These are phyloP conservation scores for Meliscaeva auricollis DNA, from an alignment of 2,888 invertebrate genomes.

Conservation along the genomic window DNA sequence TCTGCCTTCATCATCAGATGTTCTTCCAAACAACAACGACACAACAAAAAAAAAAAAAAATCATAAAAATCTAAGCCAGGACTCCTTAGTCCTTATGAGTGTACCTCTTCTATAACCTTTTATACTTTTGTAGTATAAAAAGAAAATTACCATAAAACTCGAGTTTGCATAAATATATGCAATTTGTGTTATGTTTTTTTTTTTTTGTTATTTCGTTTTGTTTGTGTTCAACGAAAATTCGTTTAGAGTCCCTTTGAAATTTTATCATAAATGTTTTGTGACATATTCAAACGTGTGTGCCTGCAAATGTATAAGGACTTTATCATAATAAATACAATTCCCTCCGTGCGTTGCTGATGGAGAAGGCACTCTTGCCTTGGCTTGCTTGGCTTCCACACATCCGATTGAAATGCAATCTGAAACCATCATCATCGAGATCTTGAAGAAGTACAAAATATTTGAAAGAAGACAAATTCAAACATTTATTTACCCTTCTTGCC, in stretches of 20 bases:
- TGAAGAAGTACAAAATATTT: background rate
- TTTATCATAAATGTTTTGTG: constrained; percentile 72
- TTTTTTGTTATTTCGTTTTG: background rate
- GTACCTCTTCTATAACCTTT: background rate
- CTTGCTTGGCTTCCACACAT: constrained; percentile 18
- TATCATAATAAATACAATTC: constrained; percentile 39
- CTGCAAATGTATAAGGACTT: constrained; percentile 49
- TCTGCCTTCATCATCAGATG: constrained; percentile 14
- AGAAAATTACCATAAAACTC: constrained; percentile 64
- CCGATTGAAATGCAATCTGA: constrained; percentile 68
- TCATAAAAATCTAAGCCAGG: constrained; percentile 35
- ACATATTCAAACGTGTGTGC: constrained; percentile 64
- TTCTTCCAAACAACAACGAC: constrained; percentile 2
- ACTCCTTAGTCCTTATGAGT: background rate
- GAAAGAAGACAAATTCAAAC: constrained; percentile 26
- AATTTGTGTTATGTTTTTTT: constrained; percentile 57
- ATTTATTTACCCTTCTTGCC: constrained; percentile 17
- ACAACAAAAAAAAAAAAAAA: constrained; percentile 6
- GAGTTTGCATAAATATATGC: constrained; percentile 70
- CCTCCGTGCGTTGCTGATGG: background rate
- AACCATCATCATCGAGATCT: constrained; percentile 55
- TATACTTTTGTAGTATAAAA: background rate
- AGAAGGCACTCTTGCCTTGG: background rate
- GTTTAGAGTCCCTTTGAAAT: constrained; percentile 63
- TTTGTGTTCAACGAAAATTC: constrained; percentile 42